Conservation (phyloP, 1,140 invertebrate genomes). For the Goniozus legneri region DNA sequence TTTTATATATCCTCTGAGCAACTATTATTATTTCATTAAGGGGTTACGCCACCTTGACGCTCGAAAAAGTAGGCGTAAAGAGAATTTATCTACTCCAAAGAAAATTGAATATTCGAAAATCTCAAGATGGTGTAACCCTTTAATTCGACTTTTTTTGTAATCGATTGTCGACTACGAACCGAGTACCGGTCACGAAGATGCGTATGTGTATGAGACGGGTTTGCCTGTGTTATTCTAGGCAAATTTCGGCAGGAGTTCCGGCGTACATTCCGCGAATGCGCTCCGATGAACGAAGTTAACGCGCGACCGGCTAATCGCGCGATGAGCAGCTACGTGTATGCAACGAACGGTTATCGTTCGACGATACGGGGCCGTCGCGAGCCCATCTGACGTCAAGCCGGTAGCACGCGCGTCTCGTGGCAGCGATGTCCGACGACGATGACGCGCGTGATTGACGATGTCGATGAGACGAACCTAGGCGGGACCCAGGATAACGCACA, state of each 20-base stretch:
- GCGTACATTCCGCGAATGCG: slow-evolving; percentile 53
- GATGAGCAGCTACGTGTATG: slow-evolving; percentile 9
- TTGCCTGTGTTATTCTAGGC: slow-evolving; percentile 30
- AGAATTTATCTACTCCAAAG: too few species aligned
- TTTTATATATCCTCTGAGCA: too few species aligned
- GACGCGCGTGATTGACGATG: neutral
- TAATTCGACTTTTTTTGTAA: too few species aligned
- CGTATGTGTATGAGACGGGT: too few species aligned
- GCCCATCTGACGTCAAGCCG: slow-evolving; percentile 14
- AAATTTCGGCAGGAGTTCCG: slow-evolving; percentile 65
- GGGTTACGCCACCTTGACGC: too few species aligned
- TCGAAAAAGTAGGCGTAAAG: too few species aligned
- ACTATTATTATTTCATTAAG: too few species aligned
- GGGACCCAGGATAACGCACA: slow-evolving; percentile 3
- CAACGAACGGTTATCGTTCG: slow-evolving; percentile 14
- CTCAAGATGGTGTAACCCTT: too few species aligned
- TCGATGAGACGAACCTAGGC: slow-evolving; percentile 10
- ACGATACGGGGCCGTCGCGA: slow-evolving; percentile 16
- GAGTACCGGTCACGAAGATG: too few species aligned
- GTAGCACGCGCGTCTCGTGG: slow-evolving; percentile 7
- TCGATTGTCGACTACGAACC: too few species aligned
- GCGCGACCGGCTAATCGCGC: slow-evolving; percentile 7
- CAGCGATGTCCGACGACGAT: too few species aligned
- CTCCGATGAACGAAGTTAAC: slow-evolving; percentile 12
- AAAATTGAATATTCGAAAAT: too few species aligned